Evolutionary conservation across 2,113 vertebrate species (phyloP), one percentile per base, ranked within the genome.

Genomic region (Forbesichthys agassizii): DNA sequence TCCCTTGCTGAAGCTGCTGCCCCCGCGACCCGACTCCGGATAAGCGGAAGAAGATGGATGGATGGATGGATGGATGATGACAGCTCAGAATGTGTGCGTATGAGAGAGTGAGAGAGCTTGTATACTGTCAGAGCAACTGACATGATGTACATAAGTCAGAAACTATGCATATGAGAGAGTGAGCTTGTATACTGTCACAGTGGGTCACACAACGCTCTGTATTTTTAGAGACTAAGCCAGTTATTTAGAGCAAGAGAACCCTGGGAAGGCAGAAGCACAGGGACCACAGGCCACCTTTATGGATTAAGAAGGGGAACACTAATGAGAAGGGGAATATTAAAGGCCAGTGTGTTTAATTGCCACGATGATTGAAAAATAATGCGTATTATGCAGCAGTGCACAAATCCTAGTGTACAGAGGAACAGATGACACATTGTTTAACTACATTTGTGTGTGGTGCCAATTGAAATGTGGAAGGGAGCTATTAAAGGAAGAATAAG

Each of bases 171-270:
- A 36, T 67, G 46, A 78, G 42, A 52, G 54, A 57, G 14, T 58
- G 79, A 75, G 78, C 68, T 87, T 72, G 58, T 66, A 52, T 88
- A 80, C 73, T 77, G 83, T 84, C 81, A 76, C 80, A 85, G 61
- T 74, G 78, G 80, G 79, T 83, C 82, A 76, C 78, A 82, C 70
- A 82, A 74, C 78, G 48, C 77, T 76, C 80, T 77, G 80, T 87
- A 88, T 88, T 88, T 88, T 87, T 88, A 87, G 86, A 74, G 59
- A 27, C 36, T 66, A 65, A 6, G 76, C 59, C 33, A 64, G 68
- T 89, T 27, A 90, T 89, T 84, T 86, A 84, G 88, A 89, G 83
- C 12, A 33, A 63, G 51, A 78, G 73, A 81, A 74, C 73, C 75
- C 74, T 67, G 84, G 73, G 84, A 84, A 86, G 78, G 80, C 74